These are phyloP conservation scores for Conops quadrifasciatus DNA, from an alignment of 2,888 invertebrate species.

Conservation along the genomic window DNA sequence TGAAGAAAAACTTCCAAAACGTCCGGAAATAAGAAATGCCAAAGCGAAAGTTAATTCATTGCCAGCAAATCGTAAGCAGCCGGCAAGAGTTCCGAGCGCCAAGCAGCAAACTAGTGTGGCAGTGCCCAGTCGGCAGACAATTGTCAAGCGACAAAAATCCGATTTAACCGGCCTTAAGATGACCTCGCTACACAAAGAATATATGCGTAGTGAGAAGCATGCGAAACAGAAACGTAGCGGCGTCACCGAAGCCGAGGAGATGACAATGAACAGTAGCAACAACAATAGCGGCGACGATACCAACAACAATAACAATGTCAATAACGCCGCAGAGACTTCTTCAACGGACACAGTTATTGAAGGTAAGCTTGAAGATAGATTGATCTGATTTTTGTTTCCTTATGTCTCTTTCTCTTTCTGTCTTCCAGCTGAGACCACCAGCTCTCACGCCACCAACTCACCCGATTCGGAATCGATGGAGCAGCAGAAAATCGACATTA, in stretches of 20 bases:
- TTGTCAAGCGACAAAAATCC: constrained; percentile 69
- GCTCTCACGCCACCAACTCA: constrained; percentile 25
- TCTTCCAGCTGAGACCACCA: constrained; percentile 24
- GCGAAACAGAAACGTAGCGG: constrained; percentile 47
- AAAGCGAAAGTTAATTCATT: constrained; percentile 63
- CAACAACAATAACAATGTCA: no score
- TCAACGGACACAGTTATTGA: constrained; percentile 50
- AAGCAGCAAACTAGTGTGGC: constrained; percentile 37
- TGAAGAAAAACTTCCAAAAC: constrained; percentile 32
- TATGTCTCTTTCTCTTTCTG: background rate
- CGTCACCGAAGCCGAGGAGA: background rate
- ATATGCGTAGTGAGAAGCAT: constrained; percentile 63
- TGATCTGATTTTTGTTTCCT: background rate
- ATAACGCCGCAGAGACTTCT: constrained; percentile 41
- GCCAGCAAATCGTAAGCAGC: constrained; percentile 49
- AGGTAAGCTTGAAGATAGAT: constrained; percentile 36
- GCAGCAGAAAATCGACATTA: constrained; percentile 64
- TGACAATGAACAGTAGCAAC: constrained; percentile 41
- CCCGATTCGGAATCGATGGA: constrained; percentile 40
- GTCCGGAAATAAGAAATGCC: constrained; percentile 62
- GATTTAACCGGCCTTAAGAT: constrained; percentile 71
- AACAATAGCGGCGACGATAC: background rate
- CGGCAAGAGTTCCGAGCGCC: background rate
- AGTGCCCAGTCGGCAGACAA: constrained; percentile 49
- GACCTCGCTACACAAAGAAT: constrained; percentile 64